Percentiles rank a stretch among this genome's conserved stretches.
Conservation (phyloP, 37 sponge, comb jelly and placozoan species). For the Dysidea cf. avara region DNA sequence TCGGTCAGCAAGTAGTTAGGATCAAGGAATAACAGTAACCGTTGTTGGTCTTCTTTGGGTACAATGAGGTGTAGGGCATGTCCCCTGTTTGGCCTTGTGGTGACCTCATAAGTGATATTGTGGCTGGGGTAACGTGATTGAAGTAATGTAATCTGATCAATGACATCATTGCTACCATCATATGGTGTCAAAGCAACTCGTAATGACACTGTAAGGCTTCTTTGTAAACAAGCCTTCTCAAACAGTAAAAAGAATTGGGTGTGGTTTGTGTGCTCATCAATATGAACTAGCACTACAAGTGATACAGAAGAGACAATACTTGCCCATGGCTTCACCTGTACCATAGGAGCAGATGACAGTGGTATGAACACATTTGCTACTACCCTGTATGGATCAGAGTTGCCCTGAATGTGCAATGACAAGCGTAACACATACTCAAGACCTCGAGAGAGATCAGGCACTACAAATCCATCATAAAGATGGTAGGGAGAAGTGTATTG, state of each 20-base stretch:
- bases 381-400: slow-evolving; percentile 5
- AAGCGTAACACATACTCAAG: slow-evolving; percentile 38
- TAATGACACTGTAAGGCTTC: not conserved
- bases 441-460: slow-evolving; percentile 40
- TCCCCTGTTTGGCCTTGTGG: no score
- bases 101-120: slow-evolving; percentile 7
- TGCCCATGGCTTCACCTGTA: not conserved
- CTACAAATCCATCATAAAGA: slow-evolving; percentile 42
- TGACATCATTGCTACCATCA: not conserved
- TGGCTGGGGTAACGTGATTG: not conserved
- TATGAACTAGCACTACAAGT: slow-evolving; percentile 3
- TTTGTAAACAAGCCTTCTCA: slow-evolving; percentile 26
- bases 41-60: not conserved
- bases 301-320: not conserved
- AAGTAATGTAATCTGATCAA: not conserved
- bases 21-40: slow-evolving; percentile 42
- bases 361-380: slow-evolving; percentile 54
- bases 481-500: slow-evolving; percentile 13
- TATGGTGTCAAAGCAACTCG: slow-evolving; percentile 38
- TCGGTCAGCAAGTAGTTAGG: slow-evolving; percentile 24
- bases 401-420: slow-evolving; percentile 19
- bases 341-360: slow-evolving; percentile 46
- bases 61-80: not conserved
- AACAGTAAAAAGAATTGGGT: slow-evolving; percentile 31
- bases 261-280: not conserved